Evolutionary conservation across 2,113 vertebrate genomes (phyloP), one percentile per base, ranked within the genome.

Genomic region (Microtus richardsoni): DNA sequence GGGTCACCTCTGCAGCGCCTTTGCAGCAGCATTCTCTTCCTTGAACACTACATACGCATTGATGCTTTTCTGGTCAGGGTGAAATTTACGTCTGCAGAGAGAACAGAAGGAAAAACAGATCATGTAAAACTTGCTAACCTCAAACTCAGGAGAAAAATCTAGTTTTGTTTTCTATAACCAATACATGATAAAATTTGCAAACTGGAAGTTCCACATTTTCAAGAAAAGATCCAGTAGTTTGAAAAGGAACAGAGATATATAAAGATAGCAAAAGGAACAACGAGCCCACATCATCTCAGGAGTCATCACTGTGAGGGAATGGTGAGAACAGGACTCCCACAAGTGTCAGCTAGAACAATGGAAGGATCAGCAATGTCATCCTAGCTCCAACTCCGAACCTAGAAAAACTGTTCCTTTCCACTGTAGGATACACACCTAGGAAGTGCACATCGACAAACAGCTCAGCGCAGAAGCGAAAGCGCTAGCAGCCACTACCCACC

Each of bases 31-130:
- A 0, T 96, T 95, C 62, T 99, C 98, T 0, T 99, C 98, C 80
- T 98, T 99, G 95, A 99, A 99, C n/a, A 99, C 99, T 5, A 99
- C 94, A 0, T 99, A 99, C 21, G 99, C 99, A 13, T 99, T 99
- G 36, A 99, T 39, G 26, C 98, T 99, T 85, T 99, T 99, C 33
- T 97, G 98, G 73, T 99, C 99, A 0, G 99, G 99, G 93, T 99
- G 99, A 86, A 99, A 54, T 97, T 99, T 99, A 39, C 98, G 99
- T 93, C 99, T 99, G 96, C 2, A 92, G 60, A 96, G 58, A 54
- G 36, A 84, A 68, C 30, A 68, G 41, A 85, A 85, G 83, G 39
- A 12, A 30, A 77, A n/a, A 44, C 24, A 19, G 22, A 78, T 24
- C 24, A 47, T 39, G 66, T 86, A 90, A 95, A 93, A 93, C 7